phyloP scores from a whole-genome alignment of 2,797 vertebrate genomes.

The Craterocephalus amniculus region DNA sequence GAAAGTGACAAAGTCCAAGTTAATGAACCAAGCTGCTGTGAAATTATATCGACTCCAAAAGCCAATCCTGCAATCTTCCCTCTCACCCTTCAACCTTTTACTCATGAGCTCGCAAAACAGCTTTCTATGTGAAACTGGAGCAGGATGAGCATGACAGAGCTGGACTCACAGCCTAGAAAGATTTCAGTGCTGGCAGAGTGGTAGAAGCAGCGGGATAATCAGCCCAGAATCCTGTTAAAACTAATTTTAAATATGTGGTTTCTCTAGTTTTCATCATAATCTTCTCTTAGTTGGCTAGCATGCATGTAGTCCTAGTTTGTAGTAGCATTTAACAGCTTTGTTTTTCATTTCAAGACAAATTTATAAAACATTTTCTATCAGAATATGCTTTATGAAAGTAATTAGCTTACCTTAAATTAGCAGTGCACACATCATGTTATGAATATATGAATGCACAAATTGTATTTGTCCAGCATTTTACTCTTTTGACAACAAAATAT shows the following conservation, averaged over 20 bases:
- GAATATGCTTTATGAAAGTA: not conserved
- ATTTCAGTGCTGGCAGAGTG: constrained; percentile 11
- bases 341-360: not conserved
- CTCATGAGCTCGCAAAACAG: constrained; percentile 53
- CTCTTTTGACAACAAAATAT: not conserved
- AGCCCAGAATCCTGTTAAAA: not conserved
- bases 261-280: not conserved
- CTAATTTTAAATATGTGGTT: not conserved
- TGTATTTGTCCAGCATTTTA: not conserved
- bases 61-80: constrained; percentile 14
- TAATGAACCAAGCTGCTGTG: constrained; percentile 30
- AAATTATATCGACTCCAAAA: constrained; percentile 37
- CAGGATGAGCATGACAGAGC: constrained; percentile 37
- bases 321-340: not conserved
- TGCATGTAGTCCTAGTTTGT: not conserved
- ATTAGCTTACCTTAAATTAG: not conserved
- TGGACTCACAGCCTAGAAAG: constrained; percentile 38
- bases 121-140: constrained; percentile 53
- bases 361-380: not conserved
- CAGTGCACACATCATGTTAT: not conserved
- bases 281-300: not conserved
- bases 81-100: constrained; percentile 33
- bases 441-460: not conserved
- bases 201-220: constrained; percentile 8
- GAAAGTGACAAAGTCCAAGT: constrained; percentile 13